phyloP scores from a whole-genome alignment of 2,113 vertebrate genomes.

The Puffinus mauretanicus region DNA sequence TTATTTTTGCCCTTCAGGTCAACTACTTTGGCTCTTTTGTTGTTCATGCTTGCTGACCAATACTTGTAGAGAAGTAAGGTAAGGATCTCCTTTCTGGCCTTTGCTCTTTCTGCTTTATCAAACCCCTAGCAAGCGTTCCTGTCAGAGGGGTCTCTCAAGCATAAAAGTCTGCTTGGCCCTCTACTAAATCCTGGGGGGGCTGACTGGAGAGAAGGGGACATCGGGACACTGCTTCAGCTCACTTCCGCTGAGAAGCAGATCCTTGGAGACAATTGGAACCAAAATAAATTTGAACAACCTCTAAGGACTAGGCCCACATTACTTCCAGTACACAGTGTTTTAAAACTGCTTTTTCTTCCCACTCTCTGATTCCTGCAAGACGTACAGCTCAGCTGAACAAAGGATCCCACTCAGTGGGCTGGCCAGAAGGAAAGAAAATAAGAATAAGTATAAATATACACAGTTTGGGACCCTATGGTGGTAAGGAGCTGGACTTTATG shows the following conservation, averaged over 20 bases:
- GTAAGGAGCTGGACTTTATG: neutral
- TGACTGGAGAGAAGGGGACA: neutral
- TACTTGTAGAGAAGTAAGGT: neutral
- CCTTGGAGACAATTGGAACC: neutral
- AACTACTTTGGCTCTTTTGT: neutral
- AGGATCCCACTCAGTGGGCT: neutral
- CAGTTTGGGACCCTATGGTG: neutral
- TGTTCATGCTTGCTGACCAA: neutral
- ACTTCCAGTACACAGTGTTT: constrained; percentile 6
- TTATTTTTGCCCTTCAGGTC: neutral
- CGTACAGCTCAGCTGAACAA: neutral
- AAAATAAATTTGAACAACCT: constrained; percentile 3
- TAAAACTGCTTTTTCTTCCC: constrained; percentile 10
- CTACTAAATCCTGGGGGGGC: neutral
- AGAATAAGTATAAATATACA: neutral
- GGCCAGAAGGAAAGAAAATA: neutral
- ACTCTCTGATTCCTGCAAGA: neutral
- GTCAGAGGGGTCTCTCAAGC: neutral
- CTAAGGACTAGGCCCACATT: neutral
- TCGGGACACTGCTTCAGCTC: neutral
- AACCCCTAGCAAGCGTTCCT: neutral
- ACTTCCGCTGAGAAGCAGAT: neutral
- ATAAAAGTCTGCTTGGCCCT: neutral
- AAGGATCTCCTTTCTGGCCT: neutral
- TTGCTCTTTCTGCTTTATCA: neutral